Conservation (phyloP, 2,797 vertebrate genomes). For the Chelonia mydas region DNA sequence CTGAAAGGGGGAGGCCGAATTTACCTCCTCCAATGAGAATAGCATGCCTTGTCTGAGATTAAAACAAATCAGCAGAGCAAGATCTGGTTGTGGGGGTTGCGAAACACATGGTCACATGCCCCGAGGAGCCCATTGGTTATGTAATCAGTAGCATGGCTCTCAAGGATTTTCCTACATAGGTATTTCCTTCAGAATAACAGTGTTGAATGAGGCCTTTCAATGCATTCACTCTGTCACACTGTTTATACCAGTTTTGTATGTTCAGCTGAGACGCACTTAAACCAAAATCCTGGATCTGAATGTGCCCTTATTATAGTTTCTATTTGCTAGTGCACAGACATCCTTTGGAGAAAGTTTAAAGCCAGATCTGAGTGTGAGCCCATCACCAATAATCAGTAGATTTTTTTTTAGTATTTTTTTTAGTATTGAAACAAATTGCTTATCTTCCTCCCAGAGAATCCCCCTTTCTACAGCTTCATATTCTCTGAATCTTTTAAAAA, state of each 20-base stretch:
- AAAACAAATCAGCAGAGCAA: slow-evolving; percentile 61
- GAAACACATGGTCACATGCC: neutral
- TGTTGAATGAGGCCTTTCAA: slow-evolving; percentile 59
- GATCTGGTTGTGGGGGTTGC: slow-evolving; percentile 33
- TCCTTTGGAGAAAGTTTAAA: slow-evolving; percentile 49
- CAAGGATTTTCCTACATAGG: neutral
- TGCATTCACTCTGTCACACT: slow-evolving; percentile 29
- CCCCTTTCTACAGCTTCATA: slow-evolving; percentile 4
- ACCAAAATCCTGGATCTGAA: slow-evolving; percentile 22
- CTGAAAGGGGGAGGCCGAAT: slow-evolving; percentile 19
- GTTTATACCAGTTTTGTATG: slow-evolving; percentile 8
- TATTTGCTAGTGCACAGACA: neutral
- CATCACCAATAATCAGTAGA: neutral
- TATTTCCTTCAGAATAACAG: neutral
- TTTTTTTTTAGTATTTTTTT: slow-evolving; percentile 31
- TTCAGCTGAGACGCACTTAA: slow-evolving; percentile 38
- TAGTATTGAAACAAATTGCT: slow-evolving; percentile 21
- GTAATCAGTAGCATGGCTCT: neutral
- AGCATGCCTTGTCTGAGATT: neutral
- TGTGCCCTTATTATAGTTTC: neutral
- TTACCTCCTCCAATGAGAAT: slow-evolving; percentile 52
- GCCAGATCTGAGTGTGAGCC: slow-evolving; percentile 27
- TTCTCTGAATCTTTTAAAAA: slow-evolving; percentile 1
- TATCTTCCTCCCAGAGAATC: slow-evolving; percentile 5
- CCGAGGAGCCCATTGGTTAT: neutral